A percentile compares a stretch with the other conserved stretches of the same genome.
These are phyloP conservation scores for Protomyctophum bolini DNA, from an alignment of 2,113 vertebrate species.

Conservation along the genomic window DNA sequence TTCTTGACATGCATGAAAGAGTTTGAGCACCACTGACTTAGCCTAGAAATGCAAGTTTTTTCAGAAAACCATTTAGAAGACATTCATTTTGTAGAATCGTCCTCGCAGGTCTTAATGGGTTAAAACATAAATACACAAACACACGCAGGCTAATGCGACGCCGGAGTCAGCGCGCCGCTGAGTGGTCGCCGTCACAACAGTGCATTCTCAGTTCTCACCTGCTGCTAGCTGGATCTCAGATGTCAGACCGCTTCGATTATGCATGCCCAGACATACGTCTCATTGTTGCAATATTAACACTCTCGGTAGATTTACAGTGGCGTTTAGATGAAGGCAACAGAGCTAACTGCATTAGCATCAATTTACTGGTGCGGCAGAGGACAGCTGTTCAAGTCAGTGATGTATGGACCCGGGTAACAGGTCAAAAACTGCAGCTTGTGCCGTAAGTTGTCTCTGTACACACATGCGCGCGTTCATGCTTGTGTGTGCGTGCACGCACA, in stretches of 20 bases:
- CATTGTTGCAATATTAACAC: constrained; percentile 56
- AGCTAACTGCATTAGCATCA: constrained; percentile 79
- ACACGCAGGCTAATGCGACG: neutral
- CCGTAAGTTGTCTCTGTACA: neutral
- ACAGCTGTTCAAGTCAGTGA: constrained; percentile 62
- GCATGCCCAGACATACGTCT: constrained; percentile 34
- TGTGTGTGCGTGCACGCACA: neutral
- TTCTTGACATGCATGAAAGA: too few species aligned
- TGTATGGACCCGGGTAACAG: constrained; percentile 40
- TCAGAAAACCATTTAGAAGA: too few species aligned
- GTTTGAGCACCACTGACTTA: too few species aligned
- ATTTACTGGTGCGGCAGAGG: constrained; percentile 67
- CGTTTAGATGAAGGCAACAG: constrained; percentile 66
- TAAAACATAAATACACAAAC: constrained; percentile 5
- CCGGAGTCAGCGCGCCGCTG: constrained; percentile 26
- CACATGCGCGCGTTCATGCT: constrained; percentile 3
- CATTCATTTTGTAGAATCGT: too few species aligned
- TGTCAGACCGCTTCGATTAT: constrained; percentile 42
- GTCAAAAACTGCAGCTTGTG: constrained; percentile 6
- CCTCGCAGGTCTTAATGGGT: too few species aligned
- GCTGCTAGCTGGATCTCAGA: constrained; percentile 22
- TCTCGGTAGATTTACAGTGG: constrained; percentile 38
- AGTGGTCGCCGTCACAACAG: neutral
- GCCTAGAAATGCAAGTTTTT: too few species aligned
- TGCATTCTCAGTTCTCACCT: constrained; percentile 8